phyloP scores from a whole-genome alignment of 2,113 vertebrate species.

The Xiphorhynchus elegans region DNA sequence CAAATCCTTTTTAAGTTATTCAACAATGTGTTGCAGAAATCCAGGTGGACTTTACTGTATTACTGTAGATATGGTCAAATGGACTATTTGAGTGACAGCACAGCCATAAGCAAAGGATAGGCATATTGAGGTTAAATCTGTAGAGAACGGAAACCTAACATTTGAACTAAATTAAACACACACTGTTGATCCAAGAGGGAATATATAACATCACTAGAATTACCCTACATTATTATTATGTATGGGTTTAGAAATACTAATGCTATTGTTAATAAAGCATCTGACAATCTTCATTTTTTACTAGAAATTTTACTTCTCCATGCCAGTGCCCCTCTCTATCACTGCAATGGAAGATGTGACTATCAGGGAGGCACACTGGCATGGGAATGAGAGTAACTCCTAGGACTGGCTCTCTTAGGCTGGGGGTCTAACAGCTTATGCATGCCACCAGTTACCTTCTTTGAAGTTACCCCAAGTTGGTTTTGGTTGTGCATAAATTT shows the following conservation, averaged over 20 bases:
- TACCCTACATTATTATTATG: not conserved
- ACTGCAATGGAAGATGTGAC: not conserved
- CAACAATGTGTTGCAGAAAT: not conserved
- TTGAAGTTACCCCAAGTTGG: not conserved
- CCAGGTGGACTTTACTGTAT: not conserved
- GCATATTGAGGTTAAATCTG: not conserved
- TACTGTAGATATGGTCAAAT: not conserved
- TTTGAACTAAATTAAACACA: not conserved
- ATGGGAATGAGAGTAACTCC: not conserved
- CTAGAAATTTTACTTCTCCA: not conserved
- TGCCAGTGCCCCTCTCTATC: not conserved
- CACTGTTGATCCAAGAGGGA: not conserved
- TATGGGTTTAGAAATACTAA: not conserved
- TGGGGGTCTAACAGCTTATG: not conserved
- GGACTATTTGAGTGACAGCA: not conserved
- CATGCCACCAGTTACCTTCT: not conserved
- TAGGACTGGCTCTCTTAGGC: not conserved
- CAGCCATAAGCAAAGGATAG: not conserved
- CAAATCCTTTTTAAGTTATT: not conserved
- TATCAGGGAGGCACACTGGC: not conserved
- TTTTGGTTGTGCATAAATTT: not conserved
- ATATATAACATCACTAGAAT: not conserved
- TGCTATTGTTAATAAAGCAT: not conserved
- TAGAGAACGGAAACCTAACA: not conserved
- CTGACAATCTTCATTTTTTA: slow-evolving; percentile 7